These are phyloP conservation scores for Erythrocercus mccallii DNA, from an alignment of 2,113 vertebrate genomes.

Conservation along the genomic window DNA sequence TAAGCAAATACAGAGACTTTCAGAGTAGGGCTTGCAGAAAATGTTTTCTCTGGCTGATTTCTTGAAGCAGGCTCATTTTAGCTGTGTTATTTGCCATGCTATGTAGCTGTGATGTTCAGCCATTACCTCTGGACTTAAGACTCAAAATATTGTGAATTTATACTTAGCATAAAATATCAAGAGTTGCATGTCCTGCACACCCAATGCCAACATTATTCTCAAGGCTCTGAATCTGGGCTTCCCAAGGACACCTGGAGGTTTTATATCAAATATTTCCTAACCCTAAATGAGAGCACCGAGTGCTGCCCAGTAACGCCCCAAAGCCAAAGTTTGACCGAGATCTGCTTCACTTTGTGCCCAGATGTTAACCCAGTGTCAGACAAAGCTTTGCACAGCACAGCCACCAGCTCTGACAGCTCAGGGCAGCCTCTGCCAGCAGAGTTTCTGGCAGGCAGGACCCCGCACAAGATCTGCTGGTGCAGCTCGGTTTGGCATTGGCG, in stretches of 20 bases:
- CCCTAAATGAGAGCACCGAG: accelerated
- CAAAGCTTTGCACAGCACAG: neutral
- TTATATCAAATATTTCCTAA: neutral
- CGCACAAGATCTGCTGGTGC: neutral
- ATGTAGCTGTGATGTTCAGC: neutral
- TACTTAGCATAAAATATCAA: neutral
- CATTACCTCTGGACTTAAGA: neutral
- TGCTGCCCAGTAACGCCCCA: neutral
- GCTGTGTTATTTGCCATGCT: neutral
- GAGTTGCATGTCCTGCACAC: neutral
- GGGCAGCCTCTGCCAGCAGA: neutral
- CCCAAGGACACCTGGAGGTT: neutral
- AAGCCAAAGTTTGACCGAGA: neutral
- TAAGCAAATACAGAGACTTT: neutral
- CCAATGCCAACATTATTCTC: neutral
- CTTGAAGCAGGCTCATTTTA: neutral
- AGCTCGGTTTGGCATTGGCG: neutral
- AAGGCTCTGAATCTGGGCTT: neutral
- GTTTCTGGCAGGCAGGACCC: neutral
- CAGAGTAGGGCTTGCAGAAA: neutral
- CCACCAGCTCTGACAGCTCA: neutral
- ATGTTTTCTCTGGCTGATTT: neutral
- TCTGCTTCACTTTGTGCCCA: neutral
- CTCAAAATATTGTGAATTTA: neutral
- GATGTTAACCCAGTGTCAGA: neutral